These are phyloP conservation scores for Phalacrocorax pelagicus DNA, from an alignment of 2,113 vertebrate genomes.

Conservation along the genomic window DNA sequence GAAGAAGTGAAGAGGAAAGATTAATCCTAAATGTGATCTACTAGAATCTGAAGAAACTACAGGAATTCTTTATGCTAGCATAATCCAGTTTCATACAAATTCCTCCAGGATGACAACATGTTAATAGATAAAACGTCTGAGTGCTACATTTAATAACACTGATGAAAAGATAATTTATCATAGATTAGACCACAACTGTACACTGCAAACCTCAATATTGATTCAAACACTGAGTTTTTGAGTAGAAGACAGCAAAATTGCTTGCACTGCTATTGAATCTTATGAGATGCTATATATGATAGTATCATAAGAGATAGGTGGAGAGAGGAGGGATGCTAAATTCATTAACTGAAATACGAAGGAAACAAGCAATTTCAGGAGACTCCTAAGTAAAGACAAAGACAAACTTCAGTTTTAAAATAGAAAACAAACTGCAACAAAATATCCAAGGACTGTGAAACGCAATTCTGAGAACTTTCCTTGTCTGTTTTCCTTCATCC, in stretches of 20 bases:
- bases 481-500: background rate
- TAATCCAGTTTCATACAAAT: background rate
- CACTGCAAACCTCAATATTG: background rate
- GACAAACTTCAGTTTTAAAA: background rate
- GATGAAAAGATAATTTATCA: conserved; percentile 39
- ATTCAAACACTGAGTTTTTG: background rate
- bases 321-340: background rate
- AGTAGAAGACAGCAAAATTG: background rate
- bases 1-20: background rate
- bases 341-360: background rate
- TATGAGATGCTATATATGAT: background rate
- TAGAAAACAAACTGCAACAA: background rate
- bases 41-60: background rate
- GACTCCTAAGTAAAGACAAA: background rate
- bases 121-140: conserved; percentile 5
- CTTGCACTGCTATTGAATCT: background rate
- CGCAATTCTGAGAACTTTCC: background rate
- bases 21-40: background rate
- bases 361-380: background rate
- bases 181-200: background rate
- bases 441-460: background rate
- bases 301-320: background rate
- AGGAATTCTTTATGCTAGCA: background rate
- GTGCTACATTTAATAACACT: background rate
- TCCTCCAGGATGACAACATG: background rate